Percentiles rank a stretch among this genome's conserved stretches.
These are phyloP conservation scores for Watsonalla cultraria DNA, from an alignment of 2,888 invertebrate species.

Conservation along the genomic window DNA sequence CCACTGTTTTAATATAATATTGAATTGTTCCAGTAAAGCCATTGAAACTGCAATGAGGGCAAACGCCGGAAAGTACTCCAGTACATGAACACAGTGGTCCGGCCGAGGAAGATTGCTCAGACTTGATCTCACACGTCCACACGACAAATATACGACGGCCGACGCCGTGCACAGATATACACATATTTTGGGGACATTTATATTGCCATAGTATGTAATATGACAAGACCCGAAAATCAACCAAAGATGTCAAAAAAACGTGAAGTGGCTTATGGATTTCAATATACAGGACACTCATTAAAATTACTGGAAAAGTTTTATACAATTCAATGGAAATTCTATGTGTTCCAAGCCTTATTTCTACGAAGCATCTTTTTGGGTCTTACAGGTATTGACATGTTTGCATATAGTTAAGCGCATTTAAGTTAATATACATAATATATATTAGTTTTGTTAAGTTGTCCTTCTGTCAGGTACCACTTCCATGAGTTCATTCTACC, in stretches of 20 bases:
- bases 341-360: too few species aligned
- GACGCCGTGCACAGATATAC: constrained; percentile 22
- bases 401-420: too few species aligned
- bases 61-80: constrained; percentile 2
- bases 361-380: too few species aligned
- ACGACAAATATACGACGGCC: constrained; percentile 45
- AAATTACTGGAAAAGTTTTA: too few species aligned
- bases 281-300: neutral
- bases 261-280: neutral
- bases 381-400: too few species aligned
- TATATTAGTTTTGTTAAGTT: too few species aligned
- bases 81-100: constrained; percentile 19
- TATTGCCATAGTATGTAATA: neutral
- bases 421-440: too few species aligned
- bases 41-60: constrained; percentile 46
- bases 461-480: too few species aligned
- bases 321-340: too few species aligned
- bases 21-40: constrained; percentile 48
- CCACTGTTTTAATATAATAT: neutral
- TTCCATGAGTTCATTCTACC: too few species aligned
- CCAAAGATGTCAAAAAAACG: neutral
- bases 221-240: neutral
- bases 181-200: constrained; percentile 9
- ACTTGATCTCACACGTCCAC: constrained; percentile 64
- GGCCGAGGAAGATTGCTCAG: constrained; percentile 47